A percentile compares a stretch with the other conserved stretches of the same genome.
Evolutionary conservation across 2,888 invertebrate species (phyloP).

Genomic region (Hydrotaea cyrtoneurina): DNA sequence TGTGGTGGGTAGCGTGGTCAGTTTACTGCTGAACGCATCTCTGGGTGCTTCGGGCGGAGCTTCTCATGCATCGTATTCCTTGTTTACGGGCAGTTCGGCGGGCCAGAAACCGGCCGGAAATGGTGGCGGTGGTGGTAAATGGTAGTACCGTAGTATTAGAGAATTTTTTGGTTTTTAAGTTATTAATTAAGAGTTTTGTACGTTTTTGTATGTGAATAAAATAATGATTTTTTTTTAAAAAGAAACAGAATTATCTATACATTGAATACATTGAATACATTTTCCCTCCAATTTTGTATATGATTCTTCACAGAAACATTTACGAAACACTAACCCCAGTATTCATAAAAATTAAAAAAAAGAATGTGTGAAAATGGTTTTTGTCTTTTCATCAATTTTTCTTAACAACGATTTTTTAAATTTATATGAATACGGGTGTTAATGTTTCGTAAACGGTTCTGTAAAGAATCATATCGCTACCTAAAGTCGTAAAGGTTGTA

Average conservation of each 20-base stretch:
- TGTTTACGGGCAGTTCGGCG: slow-evolving; percentile 69
- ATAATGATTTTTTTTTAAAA: neutral
- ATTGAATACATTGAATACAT: too few relatives aligned
- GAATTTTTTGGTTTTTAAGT: neutral
- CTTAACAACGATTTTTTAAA: too few relatives aligned
- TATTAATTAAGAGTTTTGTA: slow-evolving; percentile 27
- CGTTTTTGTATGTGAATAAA: slow-evolving; percentile 22
- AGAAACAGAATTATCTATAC: neutral
- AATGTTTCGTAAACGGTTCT: too few relatives aligned
- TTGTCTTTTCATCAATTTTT: too few relatives aligned
- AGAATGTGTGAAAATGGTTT: too few relatives aligned
- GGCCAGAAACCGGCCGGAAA: slow-evolving; percentile 49
- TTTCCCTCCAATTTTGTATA: too few relatives aligned
- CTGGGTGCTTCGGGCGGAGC: slow-evolving; percentile 79
- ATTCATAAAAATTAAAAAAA: too few relatives aligned
- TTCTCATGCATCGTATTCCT: slow-evolving; percentile 75
- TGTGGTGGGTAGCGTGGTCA: slow-evolving; percentile 77
- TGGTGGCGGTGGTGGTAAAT: slow-evolving; percentile 21
- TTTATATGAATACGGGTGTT: too few relatives aligned
- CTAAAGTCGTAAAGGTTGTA: too few relatives aligned
- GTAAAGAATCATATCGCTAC: too few relatives aligned
- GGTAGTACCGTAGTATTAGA: slow-evolving; percentile 7
- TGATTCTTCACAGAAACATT: too few relatives aligned
- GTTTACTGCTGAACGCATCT: slow-evolving; percentile 76
- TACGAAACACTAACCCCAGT: too few relatives aligned